Base-by-base conservation (phyloP, 2,113 vertebrate genomes). In the Bubo bubo region DNA sequence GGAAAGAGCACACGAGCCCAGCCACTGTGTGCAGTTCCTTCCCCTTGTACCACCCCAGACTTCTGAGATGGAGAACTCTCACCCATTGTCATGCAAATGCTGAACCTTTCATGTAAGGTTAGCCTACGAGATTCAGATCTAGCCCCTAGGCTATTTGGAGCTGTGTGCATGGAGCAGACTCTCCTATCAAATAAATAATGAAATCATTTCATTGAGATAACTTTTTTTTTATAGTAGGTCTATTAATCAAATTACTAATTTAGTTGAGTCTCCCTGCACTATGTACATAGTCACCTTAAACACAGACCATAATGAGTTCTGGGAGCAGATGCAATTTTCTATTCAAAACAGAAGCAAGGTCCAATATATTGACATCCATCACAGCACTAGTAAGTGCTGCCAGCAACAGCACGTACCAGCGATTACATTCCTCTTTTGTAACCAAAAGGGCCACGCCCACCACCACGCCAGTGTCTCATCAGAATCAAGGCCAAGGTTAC, bases 81-180 rank as follows among this genome's bases (percentile, higher is more conserved):
- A n/a, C 19, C 45, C 2, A 0, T 7, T 45, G 21, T 20, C 8
- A 1, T 16, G 39, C 1, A 3, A 21, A 12, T 49, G 19, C 32
- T 58, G 88, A 86, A 4, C 11, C 6, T 59, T 55, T 14, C 45
- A 30, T 0, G 1, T 14, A 12, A 26, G 8, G 1, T 39, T 10
- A 52, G 19, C 84, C 62, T 45, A 14, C 1, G 3, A 49, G 64
- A 41, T 5, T 79, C 64, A 72, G 21, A 30, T 4, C 37, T 17
- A 43, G 22, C 8, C 20, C 41, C 27, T 30, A 3, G 4, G 10
- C 45, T 49, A 18, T 23, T 79, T 26, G 19, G 8, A 66, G 14
- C 6, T 45, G 4, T 5, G 16, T 35, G 18, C 47, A 26, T 3
- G 30, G 39, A 73, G 15, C 45, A 83, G 66, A n/a, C 24, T 47